Evolutionary conservation across 2,113 vertebrate genomes (phyloP).

Genomic region (Chroicocephalus ridibundus): DNA sequence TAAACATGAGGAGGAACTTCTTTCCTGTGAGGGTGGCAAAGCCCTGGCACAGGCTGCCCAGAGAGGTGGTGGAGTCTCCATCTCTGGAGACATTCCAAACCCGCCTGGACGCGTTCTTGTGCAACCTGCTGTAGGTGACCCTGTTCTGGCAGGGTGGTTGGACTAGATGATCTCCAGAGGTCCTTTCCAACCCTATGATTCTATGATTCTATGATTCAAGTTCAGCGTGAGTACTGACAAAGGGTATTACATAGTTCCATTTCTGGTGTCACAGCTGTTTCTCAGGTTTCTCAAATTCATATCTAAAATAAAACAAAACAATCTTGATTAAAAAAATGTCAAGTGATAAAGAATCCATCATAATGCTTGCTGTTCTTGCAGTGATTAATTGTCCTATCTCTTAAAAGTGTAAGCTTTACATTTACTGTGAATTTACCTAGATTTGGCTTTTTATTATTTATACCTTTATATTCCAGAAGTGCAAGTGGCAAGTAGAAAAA

Average conservation of each 20-base stretch:
- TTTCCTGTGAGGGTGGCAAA: too few species aligned
- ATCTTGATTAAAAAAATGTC: not conserved
- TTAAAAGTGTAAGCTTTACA: not conserved
- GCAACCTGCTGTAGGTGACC: too few species aligned
- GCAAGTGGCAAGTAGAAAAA: not conserved
- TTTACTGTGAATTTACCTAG: not conserved
- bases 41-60: too few species aligned
- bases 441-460: not conserved
- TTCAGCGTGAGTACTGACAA: not conserved
- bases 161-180: too few species aligned
- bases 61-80: too few species aligned
- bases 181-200: too few species aligned
- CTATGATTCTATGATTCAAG: too few species aligned
- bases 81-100: too few species aligned
- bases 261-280: not conserved
- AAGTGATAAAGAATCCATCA: not conserved
- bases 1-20: too few species aligned
- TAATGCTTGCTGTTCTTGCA: not conserved
- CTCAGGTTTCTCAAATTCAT: not conserved
- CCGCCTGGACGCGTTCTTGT: too few species aligned
- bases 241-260: rapidly evolving
- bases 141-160: too few species aligned
- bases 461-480: not conserved
- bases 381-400: not conserved
- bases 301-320: not conserved